Base-by-base conservation (phyloP, 2,888 invertebrate species). In the Mesopsocus fuscifrons region DNA sequence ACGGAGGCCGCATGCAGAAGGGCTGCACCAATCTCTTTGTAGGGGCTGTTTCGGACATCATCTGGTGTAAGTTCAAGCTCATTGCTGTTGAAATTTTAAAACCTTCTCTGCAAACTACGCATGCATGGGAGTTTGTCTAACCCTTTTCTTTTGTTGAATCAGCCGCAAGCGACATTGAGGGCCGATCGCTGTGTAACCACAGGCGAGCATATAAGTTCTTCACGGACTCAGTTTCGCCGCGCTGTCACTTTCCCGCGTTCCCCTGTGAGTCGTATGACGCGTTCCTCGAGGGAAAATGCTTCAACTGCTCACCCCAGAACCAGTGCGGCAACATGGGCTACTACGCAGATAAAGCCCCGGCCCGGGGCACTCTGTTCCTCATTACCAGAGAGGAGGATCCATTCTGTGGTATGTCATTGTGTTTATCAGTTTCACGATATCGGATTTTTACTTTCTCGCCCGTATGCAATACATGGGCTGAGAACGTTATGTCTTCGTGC, bases 241-340 rank as follows among this genome's bases (percentile, higher is more conserved):
- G 80, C 50, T 94, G 94, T 57, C 79, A 82, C 54, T 94, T 92
- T 59, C 88, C 85, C 0, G 85, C 91, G 0, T 91, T 89, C 57
- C 77, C 84, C 0, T 94, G 94, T 55, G 71, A 76, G 20, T 67
- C 75, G 47, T 88, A 85, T 59, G 88, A 91, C 47, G 75, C 80
- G 46, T 87, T 89, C 52, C 61, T 89, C 41, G 74, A 69, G 34
- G 84, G 84, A 11, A 69, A 72, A 45, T 84, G 84, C 55, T 79
- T 82, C 55, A 75, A 76, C 1, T 84, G 83, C 56, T 61, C 62
- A 2, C 57, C 62, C 3, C 61, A 62, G 34, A 49, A 53, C 1
- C 60, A 62, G 1, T 92, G 91, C 59, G 87, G 87, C 26, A 84
- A 85, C 57, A 88, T 92, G 88, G 92, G 92, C 0, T 92, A 88